phyloP scores from a whole-genome alignment of 2,888 invertebrate species.

The Gastrophysa polygoni region DNA sequence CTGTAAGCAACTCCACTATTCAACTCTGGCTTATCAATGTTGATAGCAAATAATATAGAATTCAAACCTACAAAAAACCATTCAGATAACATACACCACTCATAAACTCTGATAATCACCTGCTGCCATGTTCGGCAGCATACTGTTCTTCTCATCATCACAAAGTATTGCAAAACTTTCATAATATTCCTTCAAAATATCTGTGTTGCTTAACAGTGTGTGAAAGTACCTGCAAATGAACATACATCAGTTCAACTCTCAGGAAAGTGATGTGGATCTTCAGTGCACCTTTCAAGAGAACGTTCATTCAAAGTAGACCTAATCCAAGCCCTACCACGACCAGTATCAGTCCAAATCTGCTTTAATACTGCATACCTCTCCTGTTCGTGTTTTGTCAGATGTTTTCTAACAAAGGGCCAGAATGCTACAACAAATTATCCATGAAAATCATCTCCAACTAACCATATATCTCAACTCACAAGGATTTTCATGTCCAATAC shows the following conservation, averaged over 20 bases:
- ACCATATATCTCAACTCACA: conserved; percentile 47
- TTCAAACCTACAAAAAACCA: conserved; percentile 69
- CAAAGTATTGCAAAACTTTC: conserved; percentile 85
- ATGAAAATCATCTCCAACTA: not conserved
- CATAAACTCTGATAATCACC: conserved; percentile 61
- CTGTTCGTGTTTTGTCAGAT: conserved; percentile 86
- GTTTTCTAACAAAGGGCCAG: conserved; percentile 80
- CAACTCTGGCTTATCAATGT: conserved; percentile 84
- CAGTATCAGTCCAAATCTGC: conserved; percentile 74
- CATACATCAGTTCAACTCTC: not conserved
- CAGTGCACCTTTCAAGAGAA: conserved; percentile 75
- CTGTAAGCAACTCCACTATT: conserved; percentile 64
- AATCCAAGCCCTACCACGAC: conserved; percentile 87
- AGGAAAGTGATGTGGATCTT: not conserved
- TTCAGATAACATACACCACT: not conserved
- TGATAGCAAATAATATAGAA: conserved; percentile 90
- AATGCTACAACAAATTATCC: conserved; percentile 61
- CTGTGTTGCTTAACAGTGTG: conserved; percentile 71
- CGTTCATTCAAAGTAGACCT: conserved; percentile 90
- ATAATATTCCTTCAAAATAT: conserved; percentile 72
- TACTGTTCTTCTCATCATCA: conserved; percentile 77
- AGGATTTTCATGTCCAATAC: conserved; percentile 52
- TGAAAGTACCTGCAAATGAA: conserved; percentile 68
- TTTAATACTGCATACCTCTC: conserved; percentile 79
- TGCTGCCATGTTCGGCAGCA: conserved; percentile 85